Evolutionary conservation across 2,888 invertebrate species (phyloP).

Genomic region (Heterodera filipjevi): DNA sequence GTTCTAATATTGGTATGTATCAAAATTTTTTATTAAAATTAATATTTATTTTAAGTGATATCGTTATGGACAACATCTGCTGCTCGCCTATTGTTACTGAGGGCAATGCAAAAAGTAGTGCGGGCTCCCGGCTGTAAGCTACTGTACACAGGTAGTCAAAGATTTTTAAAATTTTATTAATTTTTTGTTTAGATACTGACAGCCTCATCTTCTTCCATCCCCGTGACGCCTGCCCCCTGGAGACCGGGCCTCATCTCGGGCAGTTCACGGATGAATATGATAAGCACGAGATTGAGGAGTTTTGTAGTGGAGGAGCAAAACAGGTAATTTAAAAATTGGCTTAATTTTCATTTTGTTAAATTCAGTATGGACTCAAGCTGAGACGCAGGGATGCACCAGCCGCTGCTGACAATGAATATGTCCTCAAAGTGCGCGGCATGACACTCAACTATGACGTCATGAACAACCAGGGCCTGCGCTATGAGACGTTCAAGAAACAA

Average conservation of each 20-base stretch:
- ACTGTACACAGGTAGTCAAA: slow-evolving; percentile 16
- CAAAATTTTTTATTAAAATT: neutral
- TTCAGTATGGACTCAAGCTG: neutral
- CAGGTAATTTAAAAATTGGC: neutral
- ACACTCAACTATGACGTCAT: slow-evolving; percentile 12
- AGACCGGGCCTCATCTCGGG: neutral
- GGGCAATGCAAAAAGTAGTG: slow-evolving; percentile 11
- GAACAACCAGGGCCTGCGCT: neutral
- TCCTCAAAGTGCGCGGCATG: slow-evolving; percentile 6
- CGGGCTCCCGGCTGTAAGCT: neutral
- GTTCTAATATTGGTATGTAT: slow-evolving; percentile 16
- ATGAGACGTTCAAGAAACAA: neutral
- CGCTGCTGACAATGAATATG: neutral
- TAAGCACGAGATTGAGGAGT: neutral
- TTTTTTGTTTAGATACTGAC: neutral
- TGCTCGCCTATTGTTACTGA: neutral
- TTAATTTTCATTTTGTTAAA: neutral
- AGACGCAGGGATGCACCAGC: neutral
- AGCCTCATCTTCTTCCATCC: neutral
- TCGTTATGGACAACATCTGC: slow-evolving; percentile 8
- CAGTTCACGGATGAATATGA: slow-evolving; percentile 26
- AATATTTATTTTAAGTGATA: neutral
- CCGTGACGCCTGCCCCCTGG: neutral
- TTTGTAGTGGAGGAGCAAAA: slow-evolving; percentile 4
- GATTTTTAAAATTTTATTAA: neutral